Conservation (phyloP, 1,140 invertebrate genomes). For the Metopolophium dirhodum region DNA sequence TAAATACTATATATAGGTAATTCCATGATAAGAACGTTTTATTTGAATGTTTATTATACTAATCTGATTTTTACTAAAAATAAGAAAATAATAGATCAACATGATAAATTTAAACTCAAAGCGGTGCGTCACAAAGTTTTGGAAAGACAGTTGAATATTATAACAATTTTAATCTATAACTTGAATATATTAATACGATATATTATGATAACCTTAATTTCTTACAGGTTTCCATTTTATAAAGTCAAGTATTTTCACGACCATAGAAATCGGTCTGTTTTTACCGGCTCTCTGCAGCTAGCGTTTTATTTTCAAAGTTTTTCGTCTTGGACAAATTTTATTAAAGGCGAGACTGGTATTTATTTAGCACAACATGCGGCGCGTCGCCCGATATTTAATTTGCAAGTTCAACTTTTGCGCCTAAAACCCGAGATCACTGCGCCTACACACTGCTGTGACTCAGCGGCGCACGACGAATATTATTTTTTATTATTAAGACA, state of each 20-base stretch:
- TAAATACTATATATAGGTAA: no score
- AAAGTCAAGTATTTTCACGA: not conserved
- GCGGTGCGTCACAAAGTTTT: not conserved
- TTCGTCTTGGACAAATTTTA: not conserved
- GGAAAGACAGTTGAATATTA: not conserved
- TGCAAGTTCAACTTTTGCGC: not conserved
- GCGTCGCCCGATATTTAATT: not conserved
- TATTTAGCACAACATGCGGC: not conserved
- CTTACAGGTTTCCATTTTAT: not conserved
- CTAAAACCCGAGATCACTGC: not conserved
- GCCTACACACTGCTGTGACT: not conserved
- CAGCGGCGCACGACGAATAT: not conserved
- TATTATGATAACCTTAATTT: not conserved
- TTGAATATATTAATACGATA: not conserved
- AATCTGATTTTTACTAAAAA: not conserved
- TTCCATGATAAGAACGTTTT: not conserved
- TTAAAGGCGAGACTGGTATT: not conserved
- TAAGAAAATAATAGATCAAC: not conserved
- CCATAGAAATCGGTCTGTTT: not conserved
- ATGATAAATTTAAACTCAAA: not conserved
- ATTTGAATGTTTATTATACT: not conserved
- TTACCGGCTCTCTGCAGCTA: no score
- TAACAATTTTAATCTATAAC: no score
- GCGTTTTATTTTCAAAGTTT: not conserved
- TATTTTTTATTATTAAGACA: conserved; percentile 8